These are phyloP conservation scores for Patella depressa DNA, from an alignment of 2,888 invertebrate genomes.

Conservation along the genomic window DNA sequence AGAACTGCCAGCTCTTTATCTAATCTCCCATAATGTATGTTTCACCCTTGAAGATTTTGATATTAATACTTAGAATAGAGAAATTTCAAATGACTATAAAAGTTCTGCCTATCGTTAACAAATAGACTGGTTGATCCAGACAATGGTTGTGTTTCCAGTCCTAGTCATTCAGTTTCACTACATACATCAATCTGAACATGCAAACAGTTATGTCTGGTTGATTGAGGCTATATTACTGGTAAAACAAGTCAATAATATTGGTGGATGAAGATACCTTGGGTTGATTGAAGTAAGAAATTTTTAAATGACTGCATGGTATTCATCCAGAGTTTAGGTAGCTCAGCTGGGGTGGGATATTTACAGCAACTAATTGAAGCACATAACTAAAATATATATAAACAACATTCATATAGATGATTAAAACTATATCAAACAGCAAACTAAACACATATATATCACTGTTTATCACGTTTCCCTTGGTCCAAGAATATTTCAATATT, in stretches of 20 bases:
- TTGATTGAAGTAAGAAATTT: constrained; percentile 70
- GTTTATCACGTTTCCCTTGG: not conserved
- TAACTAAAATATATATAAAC: constrained; percentile 67
- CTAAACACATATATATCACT: not conserved
- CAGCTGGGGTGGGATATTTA: constrained; percentile 81
- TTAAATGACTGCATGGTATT: constrained; percentile 74
- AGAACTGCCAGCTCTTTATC: too few species aligned
- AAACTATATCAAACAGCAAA: not conserved
- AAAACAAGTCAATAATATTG: not conserved
- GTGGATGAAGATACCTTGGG: constrained; percentile 58
- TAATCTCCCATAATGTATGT: too few species aligned
- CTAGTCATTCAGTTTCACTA: not conserved
- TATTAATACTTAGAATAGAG: too few species aligned
- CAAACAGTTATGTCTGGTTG: not conserved
- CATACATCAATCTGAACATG: not conserved
- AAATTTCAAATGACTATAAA: too few species aligned
- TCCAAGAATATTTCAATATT: not conserved
- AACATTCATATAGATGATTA: not conserved
- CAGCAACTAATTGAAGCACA: constrained; percentile 86
- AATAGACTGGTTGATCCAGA: too few species aligned
- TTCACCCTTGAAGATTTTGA: too few species aligned
- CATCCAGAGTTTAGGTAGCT: constrained; percentile 82
- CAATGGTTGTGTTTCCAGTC: not conserved
- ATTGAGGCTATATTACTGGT: not conserved
- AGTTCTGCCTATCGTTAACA: too few species aligned